These are phyloP conservation scores for Conomelus anceps DNA, from an alignment of 2,888 invertebrate genomes.

Conservation along the genomic window DNA sequence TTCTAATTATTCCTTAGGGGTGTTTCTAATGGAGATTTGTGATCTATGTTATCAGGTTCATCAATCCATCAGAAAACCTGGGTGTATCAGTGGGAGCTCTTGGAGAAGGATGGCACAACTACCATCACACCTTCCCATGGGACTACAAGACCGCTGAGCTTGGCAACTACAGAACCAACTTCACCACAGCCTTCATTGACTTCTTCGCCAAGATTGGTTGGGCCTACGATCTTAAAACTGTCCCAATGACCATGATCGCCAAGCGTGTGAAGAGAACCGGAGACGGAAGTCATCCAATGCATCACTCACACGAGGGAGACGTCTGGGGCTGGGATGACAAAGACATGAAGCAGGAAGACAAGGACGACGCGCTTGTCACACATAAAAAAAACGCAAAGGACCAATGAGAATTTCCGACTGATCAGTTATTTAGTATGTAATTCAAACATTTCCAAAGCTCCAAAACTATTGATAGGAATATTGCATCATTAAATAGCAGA, in stretches of 20 bases:
- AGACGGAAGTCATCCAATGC: slow-evolving; percentile 54
- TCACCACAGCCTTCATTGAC: slow-evolving; percentile 44
- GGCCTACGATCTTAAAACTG: slow-evolving; percentile 80
- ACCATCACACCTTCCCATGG: slow-evolving; percentile 51
- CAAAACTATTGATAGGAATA: background rate
- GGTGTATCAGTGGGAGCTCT: slow-evolving; percentile 35
- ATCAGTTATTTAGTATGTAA: background rate
- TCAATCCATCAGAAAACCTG: slow-evolving; percentile 37
- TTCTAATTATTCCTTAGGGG: too few species aligned
- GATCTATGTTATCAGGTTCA: slow-evolving; percentile 32
- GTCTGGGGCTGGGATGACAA: slow-evolving; percentile 77
- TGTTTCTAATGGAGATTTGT: background rate
- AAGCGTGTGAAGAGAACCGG: slow-evolving; percentile 67
- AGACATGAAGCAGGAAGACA: slow-evolving; percentile 43
- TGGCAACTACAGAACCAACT: slow-evolving; percentile 36
- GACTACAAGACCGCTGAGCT: slow-evolving; percentile 39
- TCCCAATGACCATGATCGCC: slow-evolving; percentile 59
- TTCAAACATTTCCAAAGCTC: background rate
- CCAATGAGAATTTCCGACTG: background rate
- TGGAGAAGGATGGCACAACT: slow-evolving; percentile 48
- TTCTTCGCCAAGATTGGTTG: slow-evolving; percentile 63
- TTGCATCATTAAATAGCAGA: background rate
- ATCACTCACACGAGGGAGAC: slow-evolving; percentile 51
- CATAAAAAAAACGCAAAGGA: slow-evolving; percentile 30
- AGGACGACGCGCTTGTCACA: slow-evolving; percentile 32